These are phyloP conservation scores for Corydoras maculifer DNA, from an alignment of 2,113 vertebrate species.

Conservation along the genomic window DNA sequence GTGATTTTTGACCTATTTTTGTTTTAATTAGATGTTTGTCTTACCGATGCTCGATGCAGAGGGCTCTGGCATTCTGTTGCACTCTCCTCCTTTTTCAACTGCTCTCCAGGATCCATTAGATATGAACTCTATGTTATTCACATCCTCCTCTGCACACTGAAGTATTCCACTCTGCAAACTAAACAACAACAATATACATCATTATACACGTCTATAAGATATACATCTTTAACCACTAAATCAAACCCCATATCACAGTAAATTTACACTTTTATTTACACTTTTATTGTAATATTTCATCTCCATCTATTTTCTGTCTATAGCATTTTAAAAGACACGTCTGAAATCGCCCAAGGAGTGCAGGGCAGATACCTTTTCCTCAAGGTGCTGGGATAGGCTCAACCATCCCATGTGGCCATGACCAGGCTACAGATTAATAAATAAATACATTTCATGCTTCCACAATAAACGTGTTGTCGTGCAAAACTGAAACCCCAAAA, in stretches of 20 bases:
- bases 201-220: background rate
- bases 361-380: too few species aligned
- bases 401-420: too few species aligned
- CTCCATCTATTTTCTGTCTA: too few species aligned
- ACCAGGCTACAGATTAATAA: too few species aligned
- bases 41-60: conserved; percentile 67
- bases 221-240: conserved; percentile 1
- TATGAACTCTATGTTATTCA: conserved; percentile 74
- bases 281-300: too few species aligned
- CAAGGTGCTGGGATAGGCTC: too few species aligned
- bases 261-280: conserved; percentile 3
- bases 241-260: background rate
- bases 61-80: conserved; percentile 67
- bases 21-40: conserved; percentile 13
- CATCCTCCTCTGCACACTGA: conserved; percentile 64
- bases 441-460: too few species aligned
- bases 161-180: conserved; percentile 79
- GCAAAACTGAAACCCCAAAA: too few species aligned
- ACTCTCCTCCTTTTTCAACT: conserved; percentile 64
- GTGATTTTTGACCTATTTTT: too few species aligned
- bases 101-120: conserved; percentile 78
- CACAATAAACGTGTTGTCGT: too few species aligned
- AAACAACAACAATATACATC: conserved; percentile 1
- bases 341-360: too few species aligned
- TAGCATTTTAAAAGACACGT: too few species aligned